Conservation (phyloP, 2,113 vertebrate species). For the Megatriorchis doriae region DNA sequence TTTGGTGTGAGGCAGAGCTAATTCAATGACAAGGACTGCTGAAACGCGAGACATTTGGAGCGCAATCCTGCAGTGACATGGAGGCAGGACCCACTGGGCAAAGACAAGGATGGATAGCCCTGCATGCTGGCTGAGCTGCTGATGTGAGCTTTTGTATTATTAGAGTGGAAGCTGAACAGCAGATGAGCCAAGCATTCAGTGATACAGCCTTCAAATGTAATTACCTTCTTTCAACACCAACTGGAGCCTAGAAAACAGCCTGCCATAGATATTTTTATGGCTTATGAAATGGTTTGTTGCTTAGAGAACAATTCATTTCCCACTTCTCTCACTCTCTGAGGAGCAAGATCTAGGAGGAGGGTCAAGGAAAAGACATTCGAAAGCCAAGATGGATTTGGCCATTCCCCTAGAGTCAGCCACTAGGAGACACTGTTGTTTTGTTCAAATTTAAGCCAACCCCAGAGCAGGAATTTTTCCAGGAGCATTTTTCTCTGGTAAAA, state of each 20-base stretch:
- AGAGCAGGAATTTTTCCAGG: neutral
- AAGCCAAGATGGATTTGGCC: neutral
- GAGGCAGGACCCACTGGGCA: neutral
- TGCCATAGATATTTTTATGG: neutral
- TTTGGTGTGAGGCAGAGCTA: neutral
- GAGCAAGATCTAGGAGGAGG: neutral
- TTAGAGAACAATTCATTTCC: neutral
- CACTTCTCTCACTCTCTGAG: neutral
- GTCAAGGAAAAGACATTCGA: neutral
- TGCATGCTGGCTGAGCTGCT: neutral
- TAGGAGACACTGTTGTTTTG: slow-evolving; percentile 56
- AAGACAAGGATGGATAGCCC: neutral
- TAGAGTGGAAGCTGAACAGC: slow-evolving; percentile 1
- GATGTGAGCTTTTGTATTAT: neutral
- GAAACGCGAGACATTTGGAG: neutral
- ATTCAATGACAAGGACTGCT: neutral
- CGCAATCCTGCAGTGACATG: neutral
- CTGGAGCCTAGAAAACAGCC: neutral
- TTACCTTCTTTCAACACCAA: neutral
- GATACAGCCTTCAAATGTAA: neutral
- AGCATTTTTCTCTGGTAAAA: neutral
- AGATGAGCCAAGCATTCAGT: neutral
- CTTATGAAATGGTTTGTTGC: neutral
- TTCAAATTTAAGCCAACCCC: neutral
- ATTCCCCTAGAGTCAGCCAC: slow-evolving; percentile 9